Evolutionary conservation across 2,113 vertebrate species (phyloP).

Genomic region (Gorilla gorilla): DNA sequence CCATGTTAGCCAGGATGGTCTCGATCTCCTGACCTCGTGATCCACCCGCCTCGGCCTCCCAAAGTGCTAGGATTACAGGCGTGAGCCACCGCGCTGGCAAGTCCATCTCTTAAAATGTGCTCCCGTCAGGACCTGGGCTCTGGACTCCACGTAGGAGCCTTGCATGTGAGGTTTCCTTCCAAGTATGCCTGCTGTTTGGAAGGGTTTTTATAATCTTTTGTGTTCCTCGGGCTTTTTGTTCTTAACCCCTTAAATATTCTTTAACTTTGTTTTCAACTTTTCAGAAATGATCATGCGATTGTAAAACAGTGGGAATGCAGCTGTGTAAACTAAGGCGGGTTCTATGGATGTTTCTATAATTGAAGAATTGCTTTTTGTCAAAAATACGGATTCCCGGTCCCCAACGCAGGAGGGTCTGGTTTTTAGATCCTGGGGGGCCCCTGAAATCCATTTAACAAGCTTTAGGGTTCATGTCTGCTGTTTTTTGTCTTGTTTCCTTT

Average conservation of each 20-base stretch:
- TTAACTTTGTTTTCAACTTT: not conserved
- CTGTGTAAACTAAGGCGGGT: not conserved
- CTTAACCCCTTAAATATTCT: not conserved
- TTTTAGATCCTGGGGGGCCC: too few relatives aligned
- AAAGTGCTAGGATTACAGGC: too few relatives aligned
- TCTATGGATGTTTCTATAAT: not conserved
- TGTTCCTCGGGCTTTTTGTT: not conserved
- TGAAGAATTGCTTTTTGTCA: not conserved
- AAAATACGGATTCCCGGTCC: not conserved
- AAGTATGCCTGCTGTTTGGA: fast-evolving
- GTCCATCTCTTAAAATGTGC: too few relatives aligned
- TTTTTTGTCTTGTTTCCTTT: not conserved
- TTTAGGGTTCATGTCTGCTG: too few relatives aligned
- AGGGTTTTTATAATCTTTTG: not conserved
- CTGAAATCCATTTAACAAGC: too few relatives aligned
- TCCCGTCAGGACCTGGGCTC: fast-evolving
- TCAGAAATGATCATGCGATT: too few relatives aligned
- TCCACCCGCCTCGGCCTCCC: too few relatives aligned
- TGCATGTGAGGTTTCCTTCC: too few relatives aligned
- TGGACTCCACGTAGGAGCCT: not conserved
- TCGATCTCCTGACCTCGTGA: too few relatives aligned
- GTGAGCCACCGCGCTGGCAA: too few relatives aligned
- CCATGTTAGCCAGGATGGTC: too few relatives aligned
- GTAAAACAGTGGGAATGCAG: not conserved
- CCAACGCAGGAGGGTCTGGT: fast-evolving